Conservation (phyloP, 64 coral and sea anemone genomes). For the Pocillopora damicornis region DNA sequence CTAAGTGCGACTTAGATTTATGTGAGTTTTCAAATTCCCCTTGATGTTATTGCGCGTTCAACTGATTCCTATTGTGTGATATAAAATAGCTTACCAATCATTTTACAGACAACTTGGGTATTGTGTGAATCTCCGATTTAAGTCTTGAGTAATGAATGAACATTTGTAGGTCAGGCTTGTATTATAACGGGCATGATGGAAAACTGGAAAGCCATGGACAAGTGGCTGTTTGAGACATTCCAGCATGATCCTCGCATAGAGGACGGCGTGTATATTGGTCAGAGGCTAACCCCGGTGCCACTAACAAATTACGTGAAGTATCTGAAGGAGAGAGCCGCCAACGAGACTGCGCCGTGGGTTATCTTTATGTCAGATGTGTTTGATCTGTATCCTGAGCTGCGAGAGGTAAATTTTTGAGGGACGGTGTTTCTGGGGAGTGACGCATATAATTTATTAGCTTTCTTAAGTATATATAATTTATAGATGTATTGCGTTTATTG, state of each 20-base stretch:
- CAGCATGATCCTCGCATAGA: constrained; percentile 63
- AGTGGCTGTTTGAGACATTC: constrained; percentile 63
- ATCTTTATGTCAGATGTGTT: constrained; percentile 85
- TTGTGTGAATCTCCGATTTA: too few relatives aligned
- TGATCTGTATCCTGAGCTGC: constrained; percentile 70
- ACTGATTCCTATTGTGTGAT: too few relatives aligned
- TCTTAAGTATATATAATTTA: too few relatives aligned
- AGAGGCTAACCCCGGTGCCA: constrained; percentile 45
- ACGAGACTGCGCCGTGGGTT: constrained; percentile 59
- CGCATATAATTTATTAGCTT: too few relatives aligned
- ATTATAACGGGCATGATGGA: constrained; percentile 78
- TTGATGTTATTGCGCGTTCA: too few relatives aligned
- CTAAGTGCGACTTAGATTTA: too few relatives aligned
- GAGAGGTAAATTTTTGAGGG: constrained; percentile 22
- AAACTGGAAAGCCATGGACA: constrained; percentile 67
- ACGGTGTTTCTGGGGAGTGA: too few relatives aligned
- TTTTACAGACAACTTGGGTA: too few relatives aligned
- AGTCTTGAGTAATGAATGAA: too few relatives aligned
- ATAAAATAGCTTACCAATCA: too few relatives aligned
- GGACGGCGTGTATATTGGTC: constrained; percentile 72
- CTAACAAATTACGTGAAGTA: constrained; percentile 52
- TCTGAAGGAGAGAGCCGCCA: constrained; percentile 45
- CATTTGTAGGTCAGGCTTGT: constrained; percentile 55
- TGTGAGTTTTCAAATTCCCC: too few relatives aligned
- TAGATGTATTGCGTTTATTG: too few relatives aligned